Base-by-base conservation (phyloP, 2,113 vertebrate genomes). In the Forbesichthys papilliferus region DNA sequence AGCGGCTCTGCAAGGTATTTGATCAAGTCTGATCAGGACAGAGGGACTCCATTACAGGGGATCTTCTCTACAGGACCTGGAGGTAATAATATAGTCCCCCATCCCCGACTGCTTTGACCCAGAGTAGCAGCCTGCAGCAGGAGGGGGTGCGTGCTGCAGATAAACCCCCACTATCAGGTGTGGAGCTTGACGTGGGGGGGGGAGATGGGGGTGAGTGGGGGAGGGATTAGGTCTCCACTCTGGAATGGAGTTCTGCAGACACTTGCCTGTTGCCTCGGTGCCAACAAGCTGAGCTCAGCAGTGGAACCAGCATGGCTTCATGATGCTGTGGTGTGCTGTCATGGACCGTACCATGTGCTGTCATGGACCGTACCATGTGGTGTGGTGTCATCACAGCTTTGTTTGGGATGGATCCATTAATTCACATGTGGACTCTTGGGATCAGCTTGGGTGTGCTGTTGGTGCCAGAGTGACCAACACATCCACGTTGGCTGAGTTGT, bases 81-180 rank as follows among this genome's bases (percentile, higher is more conserved):
- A 71, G 70, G 58, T 64, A 71, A 42, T 42, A 42, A 42, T 8
- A 42, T 42, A 27, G 36, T 63, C 70, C 70, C 1, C 46, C 46
- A 3, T 10, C 65, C 27, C 27, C 2, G 27, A 71, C 71, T 53
- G 61, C 69, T 79, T 80, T 76, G 74, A 56, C 81, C 74, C 76
- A 57, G 47, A 68, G 75, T 66, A 58, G 70, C 70, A 73, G 81
- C 78, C 74, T 67, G 69, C 52, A 83, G 84, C 84, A 66, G 88
- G 84, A 81, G 76, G n/a, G 88, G 84, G 90, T 85, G 90, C 90
- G 88, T 68, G 68, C 3, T 3, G 63, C 81, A 85, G 86, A 83
- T 67, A 79, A 46, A 86, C 78, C 71, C 66, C 64, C 5, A 33
- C 80, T 87, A 90, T 87, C 83, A 80, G 80, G 82, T 91, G 77